Evolutionary conservation across 1,140 invertebrate genomes (phyloP).

Genomic region (Drosophila yakuba): DNA sequence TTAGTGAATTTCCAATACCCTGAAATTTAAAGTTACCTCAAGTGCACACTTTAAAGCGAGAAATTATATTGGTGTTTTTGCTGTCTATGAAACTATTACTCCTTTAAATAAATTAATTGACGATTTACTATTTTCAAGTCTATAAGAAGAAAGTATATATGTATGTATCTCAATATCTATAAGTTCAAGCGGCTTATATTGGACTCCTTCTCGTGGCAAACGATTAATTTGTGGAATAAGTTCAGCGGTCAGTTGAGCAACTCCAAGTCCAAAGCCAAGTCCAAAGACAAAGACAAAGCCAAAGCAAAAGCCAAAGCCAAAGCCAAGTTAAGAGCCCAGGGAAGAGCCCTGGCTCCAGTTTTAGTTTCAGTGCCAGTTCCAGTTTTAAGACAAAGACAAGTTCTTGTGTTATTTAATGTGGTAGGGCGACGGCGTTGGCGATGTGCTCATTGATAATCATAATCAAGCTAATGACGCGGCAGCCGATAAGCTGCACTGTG

Average conservation of each 20-base stretch:
- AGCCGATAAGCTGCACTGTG: constrained; percentile 65
- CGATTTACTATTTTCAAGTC: background rate
- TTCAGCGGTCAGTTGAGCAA: constrained; percentile 21
- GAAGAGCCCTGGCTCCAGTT: constrained; percentile 20
- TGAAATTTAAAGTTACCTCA: background rate
- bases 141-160: background rate
- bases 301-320: background rate
- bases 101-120: too few relatives aligned
- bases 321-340: constrained; percentile 17
- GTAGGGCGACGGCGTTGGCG: constrained; percentile 40
- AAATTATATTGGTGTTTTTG: too few relatives aligned
- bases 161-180: too few relatives aligned
- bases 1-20: background rate
- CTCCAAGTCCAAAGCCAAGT: constrained; percentile 7
- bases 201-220: background rate
- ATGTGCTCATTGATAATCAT: constrained; percentile 83
- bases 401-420: constrained; percentile 57
- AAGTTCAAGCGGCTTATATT: too few relatives aligned
- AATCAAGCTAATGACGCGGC: constrained; percentile 82
- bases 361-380: constrained; percentile 17
- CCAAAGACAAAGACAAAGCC: background rate
- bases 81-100: too few relatives aligned
- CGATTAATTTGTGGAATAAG: constrained; percentile 20
- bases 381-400: constrained; percentile 42
- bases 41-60: too few relatives aligned